Evolutionary conservation across 2,888 invertebrate species (phyloP), one percentile per base, ranked within the genome.

Genomic region (Brenthis hecate): DNA sequence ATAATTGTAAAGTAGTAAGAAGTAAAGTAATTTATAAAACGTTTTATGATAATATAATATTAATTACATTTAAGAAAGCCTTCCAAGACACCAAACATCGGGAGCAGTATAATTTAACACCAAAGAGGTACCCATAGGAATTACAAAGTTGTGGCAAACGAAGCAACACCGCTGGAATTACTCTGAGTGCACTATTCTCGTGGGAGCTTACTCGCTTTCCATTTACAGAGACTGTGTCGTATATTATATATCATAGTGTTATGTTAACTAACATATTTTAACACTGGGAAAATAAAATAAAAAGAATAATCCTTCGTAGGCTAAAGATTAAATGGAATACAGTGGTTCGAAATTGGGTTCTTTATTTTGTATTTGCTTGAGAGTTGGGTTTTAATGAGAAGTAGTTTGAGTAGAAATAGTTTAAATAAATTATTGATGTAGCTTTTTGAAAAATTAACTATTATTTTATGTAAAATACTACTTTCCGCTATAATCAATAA

Each of bases 161-260:
- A 81, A 80, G 76, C 78, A 78, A 72, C 62, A 53, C 51, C 51
- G 62, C 70, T 76, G 73, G 78, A 80, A 84, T 82, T 80, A 80
- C 76, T 77, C 77, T 77, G 81, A 83, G 82, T 82, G 80, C 80
- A 79, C 72, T 58, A 54, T 54, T 60, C 69, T 56, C 65, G 23
- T 3, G 69, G 69, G 69, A 62, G 28, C 61, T 60, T 64, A 56
- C 65, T 65, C 66, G 56, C 65, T 57, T 61, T 56, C 58, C 57
- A 58, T 54, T 62, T 62, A 62, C 62, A 6, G 53, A 13, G 23
- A 8, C 43, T 62, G 66, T 62, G 54, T 67, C 54, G 58, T 54
- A 50, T 55, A 36, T 54, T 62, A 56, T 56, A 62, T 51, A 55
- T 58, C 66, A 61, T 66, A 61, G 54, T 55, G 14, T 28, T 47